These are phyloP conservation scores for Pocota personata DNA, from an alignment of 2,888 invertebrate genomes.

Conservation along the genomic window DNA sequence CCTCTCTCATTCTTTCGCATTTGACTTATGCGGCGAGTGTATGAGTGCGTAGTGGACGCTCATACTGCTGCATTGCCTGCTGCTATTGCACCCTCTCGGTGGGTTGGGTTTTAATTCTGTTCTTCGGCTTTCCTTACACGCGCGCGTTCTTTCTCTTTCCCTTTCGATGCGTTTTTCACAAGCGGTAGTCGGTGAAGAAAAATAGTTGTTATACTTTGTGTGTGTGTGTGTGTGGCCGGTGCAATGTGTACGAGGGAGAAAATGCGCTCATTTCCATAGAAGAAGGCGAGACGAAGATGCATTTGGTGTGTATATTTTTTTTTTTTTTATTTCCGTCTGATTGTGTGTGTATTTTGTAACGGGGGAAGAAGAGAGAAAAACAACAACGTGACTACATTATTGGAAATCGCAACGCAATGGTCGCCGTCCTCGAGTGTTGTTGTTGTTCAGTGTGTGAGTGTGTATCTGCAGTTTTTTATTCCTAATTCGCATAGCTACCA, in stretches of 20 bases:
- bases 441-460: slow-evolving; percentile 56
- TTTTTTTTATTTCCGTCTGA: slow-evolving; percentile 8
- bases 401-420: slow-evolving; percentile 74
- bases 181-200: slow-evolving; percentile 22
- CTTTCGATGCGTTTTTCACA: slow-evolving; percentile 64
- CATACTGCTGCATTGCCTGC: slow-evolving; percentile 46
- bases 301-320: slow-evolving; percentile 14
- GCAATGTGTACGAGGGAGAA: slow-evolving; percentile 57
- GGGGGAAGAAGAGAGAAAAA: slow-evolving; percentile 42
- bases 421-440: slow-evolving; percentile 69
- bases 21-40: slow-evolving; percentile 10
- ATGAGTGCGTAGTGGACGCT: slow-evolving; percentile 63
- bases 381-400: slow-evolving; percentile 63
- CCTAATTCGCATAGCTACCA: slow-evolving; percentile 52
- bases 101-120: slow-evolving; percentile 72
- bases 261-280: not conserved
- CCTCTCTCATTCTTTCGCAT: slow-evolving; percentile 36
- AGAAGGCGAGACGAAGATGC: slow-evolving; percentile 54
- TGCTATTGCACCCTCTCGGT: slow-evolving; percentile 61
- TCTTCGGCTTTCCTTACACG: slow-evolving; percentile 59
- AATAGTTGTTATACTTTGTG: slow-evolving; percentile 10
- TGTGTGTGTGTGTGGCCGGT: slow-evolving; percentile 52
- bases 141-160: slow-evolving; percentile 69
- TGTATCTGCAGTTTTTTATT: slow-evolving; percentile 54
- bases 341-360: slow-evolving; percentile 26